These are phyloP conservation scores for Bombus confusus DNA, from an alignment of 1,140 invertebrate species.

Conservation along the genomic window DNA sequence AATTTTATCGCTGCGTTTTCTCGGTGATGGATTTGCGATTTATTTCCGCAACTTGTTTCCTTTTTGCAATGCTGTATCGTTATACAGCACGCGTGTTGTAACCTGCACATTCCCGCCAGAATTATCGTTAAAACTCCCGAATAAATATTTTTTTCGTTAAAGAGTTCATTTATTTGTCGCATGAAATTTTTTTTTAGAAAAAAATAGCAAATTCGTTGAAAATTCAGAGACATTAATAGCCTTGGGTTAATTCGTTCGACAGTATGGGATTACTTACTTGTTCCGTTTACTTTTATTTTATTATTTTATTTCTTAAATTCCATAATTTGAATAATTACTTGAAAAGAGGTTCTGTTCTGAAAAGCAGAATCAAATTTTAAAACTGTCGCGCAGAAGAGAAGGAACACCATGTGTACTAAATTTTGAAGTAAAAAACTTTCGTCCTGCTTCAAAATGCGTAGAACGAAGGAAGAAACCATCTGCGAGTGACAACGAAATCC, in stretches of 20 bases:
- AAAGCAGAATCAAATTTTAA: neutral
- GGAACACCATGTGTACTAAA: neutral
- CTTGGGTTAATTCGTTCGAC: no score
- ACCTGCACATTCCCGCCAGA: neutral
- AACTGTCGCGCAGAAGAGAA: neutral
- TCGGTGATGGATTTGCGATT: neutral
- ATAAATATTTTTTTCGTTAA: neutral
- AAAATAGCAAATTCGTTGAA: neutral
- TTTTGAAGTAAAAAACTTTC: neutral
- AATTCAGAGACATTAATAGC: neutral
- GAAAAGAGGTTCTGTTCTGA: no score
- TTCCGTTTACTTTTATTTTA: no score
- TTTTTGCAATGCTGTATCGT: neutral
- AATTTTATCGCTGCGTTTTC: neutral
- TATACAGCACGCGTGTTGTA: no score
- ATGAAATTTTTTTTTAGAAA: neutral
- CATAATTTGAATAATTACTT: no score
- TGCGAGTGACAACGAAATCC: slow-evolving; percentile 19
- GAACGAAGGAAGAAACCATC: neutral
- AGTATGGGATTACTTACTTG: no score
- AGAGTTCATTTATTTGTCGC: neutral
- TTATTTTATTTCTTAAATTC: no score
- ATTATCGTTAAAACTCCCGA: neutral
- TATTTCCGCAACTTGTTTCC: neutral
- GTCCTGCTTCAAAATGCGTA: neutral